Conservation (phyloP, 2,113 vertebrate species). For the Onychostruthus taczanowskii region DNA sequence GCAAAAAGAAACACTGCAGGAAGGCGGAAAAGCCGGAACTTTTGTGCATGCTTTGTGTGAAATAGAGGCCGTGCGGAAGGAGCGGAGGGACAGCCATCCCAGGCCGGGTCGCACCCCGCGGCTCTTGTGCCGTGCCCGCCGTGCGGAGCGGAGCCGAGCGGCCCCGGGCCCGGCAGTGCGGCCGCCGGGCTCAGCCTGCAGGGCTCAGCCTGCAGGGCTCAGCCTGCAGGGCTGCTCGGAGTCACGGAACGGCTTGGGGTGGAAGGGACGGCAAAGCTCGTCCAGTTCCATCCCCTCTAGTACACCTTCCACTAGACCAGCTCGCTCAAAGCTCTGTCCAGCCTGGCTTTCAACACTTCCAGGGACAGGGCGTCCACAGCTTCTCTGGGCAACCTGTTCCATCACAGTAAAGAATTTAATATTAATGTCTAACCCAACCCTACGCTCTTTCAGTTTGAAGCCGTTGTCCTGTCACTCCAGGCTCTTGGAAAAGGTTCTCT, state of each 20-base stretch:
- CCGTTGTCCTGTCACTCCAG: neutral
- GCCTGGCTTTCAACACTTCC: neutral
- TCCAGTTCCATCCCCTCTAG: no score
- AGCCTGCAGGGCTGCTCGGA: neutral
- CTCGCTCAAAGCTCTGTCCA: neutral
- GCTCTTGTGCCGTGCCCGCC: rapidly evolving
- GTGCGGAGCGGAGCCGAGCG: rapidly evolving
- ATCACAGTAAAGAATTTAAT: neutral
- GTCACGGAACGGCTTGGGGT: rapidly evolving
- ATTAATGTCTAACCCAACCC: neutral
- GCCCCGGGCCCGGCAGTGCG: rapidly evolving
- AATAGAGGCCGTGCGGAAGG: rapidly evolving
- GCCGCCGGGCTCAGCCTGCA: neutral
- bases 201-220: neutral
- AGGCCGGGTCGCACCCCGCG: neutral
- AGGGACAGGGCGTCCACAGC: neutral
- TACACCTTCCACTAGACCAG: neutral
- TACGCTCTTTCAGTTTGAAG: neutral
- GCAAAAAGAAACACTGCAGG: neutral
- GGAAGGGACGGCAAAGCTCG: no score
- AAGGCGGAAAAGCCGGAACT: rapidly evolving
- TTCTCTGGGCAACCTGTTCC: neutral
- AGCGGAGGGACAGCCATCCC: rapidly evolving
- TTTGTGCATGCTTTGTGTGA: neutral
- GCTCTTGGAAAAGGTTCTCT: neutral